Evolutionary conservation across 2,888 invertebrate species (phyloP), one percentile per base, ranked within the genome.

Genomic region (Elmis aenea): DNA sequence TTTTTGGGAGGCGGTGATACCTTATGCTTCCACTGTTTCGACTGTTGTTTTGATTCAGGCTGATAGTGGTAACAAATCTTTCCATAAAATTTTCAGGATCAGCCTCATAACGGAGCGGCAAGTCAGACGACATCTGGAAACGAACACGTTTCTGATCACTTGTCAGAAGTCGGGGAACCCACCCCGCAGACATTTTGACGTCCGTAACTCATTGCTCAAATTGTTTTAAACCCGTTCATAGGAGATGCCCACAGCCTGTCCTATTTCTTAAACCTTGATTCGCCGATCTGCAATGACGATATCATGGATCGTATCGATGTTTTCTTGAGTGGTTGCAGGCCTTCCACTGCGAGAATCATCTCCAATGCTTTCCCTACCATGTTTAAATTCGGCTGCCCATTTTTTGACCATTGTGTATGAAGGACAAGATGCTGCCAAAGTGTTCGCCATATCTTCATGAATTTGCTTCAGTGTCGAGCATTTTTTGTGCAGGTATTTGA

Each of bases 141-240:
- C 16, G 23, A 25, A 6, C 25, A 25, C 5, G 13, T 8, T 23
- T 3, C 21, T 6, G 4, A 10, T 4, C 16, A 10, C 11, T 16
- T 8, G 5, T 31, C 20, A 31, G 21, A 6, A 31, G 22, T 31
- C 31, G 21, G 9, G 31, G 31, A 31, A 31, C 23, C 31, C 31
- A 31, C 13, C 13, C 25, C 11, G 23, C 32, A 8, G 32, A 32
- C 13, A 13, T 10, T 13, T 32, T 32, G 6, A 40, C 38, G 38
- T 48, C 33, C 29, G 38, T 42, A 48, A 46, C 35, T 43, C 24
- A 45, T 41, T 20, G 38, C 42, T 34, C 35, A 50, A 38, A 30
- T 38, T 46, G 36, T 42, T 42, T 35, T 20, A 26, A 35, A 42
- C 42, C 27, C 45, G 39, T 40, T 47, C 42, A 24, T 40, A 32